These are phyloP conservation scores for Mimachlamys varia DNA, from an alignment of 2,888 invertebrate species.

Conservation along the genomic window DNA sequence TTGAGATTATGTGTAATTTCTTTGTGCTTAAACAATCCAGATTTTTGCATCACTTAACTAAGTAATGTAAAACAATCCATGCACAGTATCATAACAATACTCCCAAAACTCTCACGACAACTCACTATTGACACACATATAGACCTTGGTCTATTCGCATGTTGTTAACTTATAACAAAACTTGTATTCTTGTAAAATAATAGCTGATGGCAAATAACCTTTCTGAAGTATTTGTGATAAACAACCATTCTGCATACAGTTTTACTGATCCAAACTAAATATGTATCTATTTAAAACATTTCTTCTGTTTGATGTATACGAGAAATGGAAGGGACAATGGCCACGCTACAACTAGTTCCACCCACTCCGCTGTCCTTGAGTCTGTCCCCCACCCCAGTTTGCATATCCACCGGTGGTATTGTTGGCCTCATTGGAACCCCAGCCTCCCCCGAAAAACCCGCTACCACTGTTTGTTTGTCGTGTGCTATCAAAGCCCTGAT, in stretches of 20 bases:
- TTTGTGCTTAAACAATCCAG: not conserved
- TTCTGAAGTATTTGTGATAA: not conserved
- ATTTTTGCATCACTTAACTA: not conserved
- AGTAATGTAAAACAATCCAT: not conserved
- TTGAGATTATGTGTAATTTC: no score
- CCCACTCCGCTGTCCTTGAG: constrained; percentile 60
- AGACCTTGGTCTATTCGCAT: not conserved
- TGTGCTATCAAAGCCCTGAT: constrained; percentile 45
- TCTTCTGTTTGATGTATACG: not conserved
- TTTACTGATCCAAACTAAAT: not conserved
- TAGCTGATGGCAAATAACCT: not conserved
- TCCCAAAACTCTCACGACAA: not conserved
- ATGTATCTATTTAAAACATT: not conserved
- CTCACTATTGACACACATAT: not conserved
- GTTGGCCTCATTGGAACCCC: constrained; percentile 60
- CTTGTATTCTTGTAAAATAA: not conserved
- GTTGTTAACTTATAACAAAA: not conserved
- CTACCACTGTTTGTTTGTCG: constrained; percentile 55
- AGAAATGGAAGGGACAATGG: constrained; percentile 28
- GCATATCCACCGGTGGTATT: constrained; percentile 64
- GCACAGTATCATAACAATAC: not conserved
- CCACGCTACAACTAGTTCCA: constrained; percentile 56
- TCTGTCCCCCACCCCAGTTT: constrained; percentile 60
- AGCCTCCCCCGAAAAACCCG: constrained; percentile 59
- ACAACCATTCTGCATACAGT: not conserved